A percentile compares a stretch with the other conserved stretches of the same genome.
Conservation (phyloP, 2,888 invertebrate species). For the Oligia latruncula region DNA sequence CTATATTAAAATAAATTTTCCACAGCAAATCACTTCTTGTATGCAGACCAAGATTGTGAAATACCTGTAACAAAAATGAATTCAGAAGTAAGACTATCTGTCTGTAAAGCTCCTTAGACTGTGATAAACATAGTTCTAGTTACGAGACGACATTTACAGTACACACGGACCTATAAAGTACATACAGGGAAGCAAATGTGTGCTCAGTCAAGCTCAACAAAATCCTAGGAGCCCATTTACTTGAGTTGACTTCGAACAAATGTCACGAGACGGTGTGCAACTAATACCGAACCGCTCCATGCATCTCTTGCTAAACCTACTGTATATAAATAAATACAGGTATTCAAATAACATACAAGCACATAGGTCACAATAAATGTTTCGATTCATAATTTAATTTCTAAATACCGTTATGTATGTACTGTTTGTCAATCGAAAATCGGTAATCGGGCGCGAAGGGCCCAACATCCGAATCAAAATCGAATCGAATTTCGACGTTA, state of each 20-base stretch:
- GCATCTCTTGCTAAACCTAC: slow-evolving; percentile 1
- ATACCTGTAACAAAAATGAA: slow-evolving; percentile 78
- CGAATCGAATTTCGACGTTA: slow-evolving; percentile 67
- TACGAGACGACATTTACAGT: slow-evolving; percentile 13
- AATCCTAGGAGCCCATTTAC: slow-evolving; percentile 54
- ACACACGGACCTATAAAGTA: slow-evolving; percentile 15
- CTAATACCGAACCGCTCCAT: slow-evolving; percentile 43
- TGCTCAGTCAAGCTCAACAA: slow-evolving; percentile 42
- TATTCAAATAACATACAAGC: not conserved
- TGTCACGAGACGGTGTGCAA: slow-evolving; percentile 41
- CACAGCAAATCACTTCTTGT: slow-evolving; percentile 84
- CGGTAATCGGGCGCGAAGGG: slow-evolving; percentile 55
- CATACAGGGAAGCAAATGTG: slow-evolving; percentile 30
- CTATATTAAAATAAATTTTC: slow-evolving; percentile 67
- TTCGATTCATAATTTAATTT: slow-evolving; percentile 50
- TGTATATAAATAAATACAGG: not conserved
- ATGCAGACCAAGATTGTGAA: slow-evolving; percentile 82
- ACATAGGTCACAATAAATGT: slow-evolving; percentile 1
- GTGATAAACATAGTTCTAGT: slow-evolving; percentile 1
- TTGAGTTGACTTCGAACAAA: slow-evolving; percentile 57
- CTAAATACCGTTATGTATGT: slow-evolving; percentile 56
- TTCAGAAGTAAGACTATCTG: not conserved
- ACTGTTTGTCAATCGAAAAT: slow-evolving; percentile 50
- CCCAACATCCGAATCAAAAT: slow-evolving; percentile 61
- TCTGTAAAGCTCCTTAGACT: not conserved